phyloP scores from a whole-genome alignment of 2,888 invertebrate genomes.

The Psococerastis gibbosa region DNA sequence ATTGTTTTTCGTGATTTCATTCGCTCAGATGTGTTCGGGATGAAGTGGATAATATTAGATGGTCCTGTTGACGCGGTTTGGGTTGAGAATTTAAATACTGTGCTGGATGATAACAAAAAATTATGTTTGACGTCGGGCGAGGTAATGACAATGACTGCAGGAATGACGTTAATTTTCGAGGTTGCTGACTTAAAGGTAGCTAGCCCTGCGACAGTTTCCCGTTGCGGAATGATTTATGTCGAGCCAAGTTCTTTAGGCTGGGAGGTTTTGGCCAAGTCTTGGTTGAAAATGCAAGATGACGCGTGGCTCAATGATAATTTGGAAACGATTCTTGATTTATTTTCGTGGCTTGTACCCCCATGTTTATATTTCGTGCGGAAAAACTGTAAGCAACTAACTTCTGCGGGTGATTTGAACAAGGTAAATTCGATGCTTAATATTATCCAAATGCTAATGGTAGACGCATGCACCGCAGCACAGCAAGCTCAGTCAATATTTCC shows the following conservation, averaged over 20 bases:
- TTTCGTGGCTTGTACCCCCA: slow-evolving; percentile 66
- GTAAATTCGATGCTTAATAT: slow-evolving; percentile 49
- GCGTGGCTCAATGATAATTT: slow-evolving; percentile 42
- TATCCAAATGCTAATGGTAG: slow-evolving; percentile 57
- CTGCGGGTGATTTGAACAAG: slow-evolving; percentile 52
- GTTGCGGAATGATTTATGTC: slow-evolving; percentile 83
- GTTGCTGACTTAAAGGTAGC: slow-evolving; percentile 70
- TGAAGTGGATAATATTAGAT: slow-evolving; percentile 87
- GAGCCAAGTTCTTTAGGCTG: slow-evolving; percentile 72
- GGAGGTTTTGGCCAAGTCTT: slow-evolving; percentile 59
- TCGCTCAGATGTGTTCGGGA: slow-evolving; percentile 47
- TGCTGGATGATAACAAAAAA: slow-evolving; percentile 74
- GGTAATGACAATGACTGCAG: slow-evolving; percentile 59
- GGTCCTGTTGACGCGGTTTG: slow-evolving; percentile 79
- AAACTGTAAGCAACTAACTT: slow-evolving; percentile 41
- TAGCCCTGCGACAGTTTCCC: slow-evolving; percentile 71
- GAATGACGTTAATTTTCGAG: slow-evolving; percentile 79
- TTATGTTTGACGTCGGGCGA: slow-evolving; percentile 74
- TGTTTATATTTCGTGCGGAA: slow-evolving; percentile 50
- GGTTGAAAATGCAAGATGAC: slow-evolving; percentile 34
- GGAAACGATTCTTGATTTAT: slow-evolving; percentile 37
- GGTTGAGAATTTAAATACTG: slow-evolving; percentile 84
- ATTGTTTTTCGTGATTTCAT: slow-evolving; percentile 46
- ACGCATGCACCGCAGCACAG: slow-evolving; percentile 33
- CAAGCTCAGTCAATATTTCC: no score